Evolutionary conservation across 2,888 invertebrate genomes (phyloP).

Genomic region (Ischnus inquisitorius): DNA sequence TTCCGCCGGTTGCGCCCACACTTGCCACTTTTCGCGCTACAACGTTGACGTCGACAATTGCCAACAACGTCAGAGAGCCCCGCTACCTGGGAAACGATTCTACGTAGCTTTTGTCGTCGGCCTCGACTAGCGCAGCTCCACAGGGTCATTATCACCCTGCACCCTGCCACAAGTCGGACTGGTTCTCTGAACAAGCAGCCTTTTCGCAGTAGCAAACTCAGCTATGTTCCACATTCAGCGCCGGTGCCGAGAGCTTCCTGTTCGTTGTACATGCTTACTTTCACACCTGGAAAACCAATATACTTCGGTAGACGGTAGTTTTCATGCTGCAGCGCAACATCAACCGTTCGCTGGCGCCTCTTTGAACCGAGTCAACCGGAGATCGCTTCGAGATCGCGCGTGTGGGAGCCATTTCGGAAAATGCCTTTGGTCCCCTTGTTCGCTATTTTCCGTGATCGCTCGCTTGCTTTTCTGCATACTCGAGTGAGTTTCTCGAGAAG

Average conservation of each 20-base stretch:
- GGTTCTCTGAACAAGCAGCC: slow-evolving; percentile 14
- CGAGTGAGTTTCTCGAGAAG: slow-evolving; percentile 56
- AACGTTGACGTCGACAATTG: slow-evolving; percentile 29
- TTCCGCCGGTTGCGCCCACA: slow-evolving; percentile 8
- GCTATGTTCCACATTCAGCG: slow-evolving; percentile 20
- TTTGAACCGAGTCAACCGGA: slow-evolving; percentile 58
- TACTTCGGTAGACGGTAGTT: slow-evolving; percentile 25
- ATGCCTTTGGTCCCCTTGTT: slow-evolving; percentile 9
- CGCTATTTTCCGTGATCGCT: slow-evolving; percentile 36
- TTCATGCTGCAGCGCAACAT: slow-evolving; percentile 16
- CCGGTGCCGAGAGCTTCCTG: slow-evolving; percentile 9
- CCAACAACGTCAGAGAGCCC: neutral
- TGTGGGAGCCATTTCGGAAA: slow-evolving; percentile 54
- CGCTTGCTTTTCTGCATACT: slow-evolving; percentile 46
- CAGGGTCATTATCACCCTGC: slow-evolving; percentile 15
- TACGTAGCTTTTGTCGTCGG: slow-evolving; percentile 5
- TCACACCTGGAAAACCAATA: slow-evolving; percentile 33
- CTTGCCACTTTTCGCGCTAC: slow-evolving; percentile 17
- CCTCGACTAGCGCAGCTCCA: slow-evolving; percentile 1
- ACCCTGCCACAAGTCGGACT: neutral
- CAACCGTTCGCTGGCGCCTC: neutral
- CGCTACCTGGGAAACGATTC: slow-evolving; percentile 9
- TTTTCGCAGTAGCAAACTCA: slow-evolving; percentile 8
- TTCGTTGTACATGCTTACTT: neutral
- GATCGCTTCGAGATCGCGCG: slow-evolving; percentile 51